These are phyloP conservation scores for Drosophila basisetae DNA, from an alignment of 2,888 invertebrate species.

Conservation along the genomic window DNA sequence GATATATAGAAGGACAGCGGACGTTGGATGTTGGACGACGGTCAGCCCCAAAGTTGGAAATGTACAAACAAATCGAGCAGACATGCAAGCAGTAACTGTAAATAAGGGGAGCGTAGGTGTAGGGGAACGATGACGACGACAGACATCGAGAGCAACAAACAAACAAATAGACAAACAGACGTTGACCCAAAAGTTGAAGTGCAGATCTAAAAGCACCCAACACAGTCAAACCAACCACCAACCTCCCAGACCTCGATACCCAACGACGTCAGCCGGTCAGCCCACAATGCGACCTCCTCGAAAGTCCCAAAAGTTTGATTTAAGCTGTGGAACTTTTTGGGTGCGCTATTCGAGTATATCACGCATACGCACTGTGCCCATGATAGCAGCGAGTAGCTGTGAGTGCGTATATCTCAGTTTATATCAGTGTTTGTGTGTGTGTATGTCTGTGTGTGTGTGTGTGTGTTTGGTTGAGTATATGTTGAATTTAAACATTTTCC, in stretches of 20 bases:
- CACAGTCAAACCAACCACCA: slow-evolving; percentile 36
- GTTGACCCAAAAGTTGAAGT: slow-evolving; percentile 81
- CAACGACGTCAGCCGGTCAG: not conserved
- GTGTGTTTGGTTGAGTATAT: slow-evolving; percentile 51
- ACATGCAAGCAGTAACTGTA: slow-evolving; percentile 59
- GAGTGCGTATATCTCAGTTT: slow-evolving; percentile 21
- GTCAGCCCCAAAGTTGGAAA: slow-evolving; percentile 74
- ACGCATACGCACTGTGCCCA: slow-evolving; percentile 77
- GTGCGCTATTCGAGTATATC: slow-evolving; percentile 70
- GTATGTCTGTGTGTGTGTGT: slow-evolving; percentile 10
- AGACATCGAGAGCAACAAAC: slow-evolving; percentile 77
- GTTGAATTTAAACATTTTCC: slow-evolving; percentile 79
- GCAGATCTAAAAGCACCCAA: slow-evolving; percentile 72
- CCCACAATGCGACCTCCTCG: not conserved
- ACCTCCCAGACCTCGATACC: not conserved
- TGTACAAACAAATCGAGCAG: slow-evolving; percentile 79
- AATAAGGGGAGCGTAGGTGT: slow-evolving; percentile 2
- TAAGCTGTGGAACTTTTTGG: slow-evolving; percentile 78
- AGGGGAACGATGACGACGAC: slow-evolving; percentile 41
- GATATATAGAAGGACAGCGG: slow-evolving; percentile 50
- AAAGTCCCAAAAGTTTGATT: slow-evolving; percentile 69
- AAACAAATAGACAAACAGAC: slow-evolving; percentile 81
- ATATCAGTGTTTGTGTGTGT: slow-evolving; percentile 14
- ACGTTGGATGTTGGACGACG: slow-evolving; percentile 58
- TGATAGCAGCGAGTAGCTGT: slow-evolving; percentile 56